Conservation (phyloP, 2,888 invertebrate species). For the Gasteruption jaculator region DNA sequence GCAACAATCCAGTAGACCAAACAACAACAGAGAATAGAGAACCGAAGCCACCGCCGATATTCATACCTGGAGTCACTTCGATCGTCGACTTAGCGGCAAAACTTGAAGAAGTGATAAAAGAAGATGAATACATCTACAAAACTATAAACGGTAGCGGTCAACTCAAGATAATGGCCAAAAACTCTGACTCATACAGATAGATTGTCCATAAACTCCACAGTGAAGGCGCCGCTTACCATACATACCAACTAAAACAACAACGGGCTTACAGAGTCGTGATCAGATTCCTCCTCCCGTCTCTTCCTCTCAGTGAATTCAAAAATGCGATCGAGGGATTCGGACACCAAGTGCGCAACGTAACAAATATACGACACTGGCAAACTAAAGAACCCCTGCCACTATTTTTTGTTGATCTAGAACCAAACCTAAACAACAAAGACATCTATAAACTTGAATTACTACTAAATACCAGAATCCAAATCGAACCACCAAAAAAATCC, state of each 20-base stretch:
- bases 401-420: slow-evolving; percentile 23
- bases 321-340: slow-evolving; percentile 16
- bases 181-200: slow-evolving; percentile 12
- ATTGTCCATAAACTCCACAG: slow-evolving; percentile 10
- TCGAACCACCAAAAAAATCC: slow-evolving; percentile 22
- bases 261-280: slow-evolving; percentile 15
- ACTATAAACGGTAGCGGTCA: slow-evolving; percentile 13
- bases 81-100: slow-evolving; percentile 11
- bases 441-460: slow-evolving; percentile 21
- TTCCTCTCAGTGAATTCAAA: slow-evolving; percentile 12
- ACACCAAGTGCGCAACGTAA: slow-evolving; percentile 19
- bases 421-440: slow-evolving; percentile 19
- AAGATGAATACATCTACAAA: slow-evolving; percentile 13
- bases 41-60: slow-evolving; percentile 15
- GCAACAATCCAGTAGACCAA: too few species aligned
- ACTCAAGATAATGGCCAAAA: slow-evolving; percentile 16
- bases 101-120: slow-evolving; percentile 7
- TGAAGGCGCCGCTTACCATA: slow-evolving; percentile 11
- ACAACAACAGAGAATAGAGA: too few species aligned
- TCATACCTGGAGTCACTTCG: slow-evolving; percentile 16
- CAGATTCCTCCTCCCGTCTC: slow-evolving; percentile 8
- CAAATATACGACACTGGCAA: slow-evolving; percentile 17
- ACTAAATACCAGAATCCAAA: slow-evolving; percentile 14
- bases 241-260: slow-evolving; percentile 14
- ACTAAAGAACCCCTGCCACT: slow-evolving; percentile 19